A percentile compares a stretch with the other conserved stretches of the same genome.
Evolutionary conservation across 2,888 invertebrate species (phyloP).

Genomic region (Apamea sordens): DNA sequence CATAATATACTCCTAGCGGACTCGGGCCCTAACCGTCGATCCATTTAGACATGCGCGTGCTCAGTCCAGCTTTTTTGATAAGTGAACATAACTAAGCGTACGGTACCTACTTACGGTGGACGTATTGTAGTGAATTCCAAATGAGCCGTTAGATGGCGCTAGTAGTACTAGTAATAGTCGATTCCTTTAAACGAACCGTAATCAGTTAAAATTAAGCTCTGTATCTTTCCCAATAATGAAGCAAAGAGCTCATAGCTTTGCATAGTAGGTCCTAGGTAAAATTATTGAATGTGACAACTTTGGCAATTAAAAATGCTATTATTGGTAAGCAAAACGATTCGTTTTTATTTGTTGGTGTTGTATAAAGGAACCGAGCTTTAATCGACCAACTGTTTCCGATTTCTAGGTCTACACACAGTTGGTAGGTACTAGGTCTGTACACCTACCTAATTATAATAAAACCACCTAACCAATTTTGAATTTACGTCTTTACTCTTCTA

Average conservation of each 20-base stretch:
- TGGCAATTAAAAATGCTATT: no score
- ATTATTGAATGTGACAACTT: no score
- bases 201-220: no score
- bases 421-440: neutral
- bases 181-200: no score
- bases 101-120: neutral
- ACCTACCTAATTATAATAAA: no score
- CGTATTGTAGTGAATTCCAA: neutral
- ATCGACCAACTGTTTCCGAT: neutral
- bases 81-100: neutral
- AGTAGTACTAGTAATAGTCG: constrained; percentile 7
- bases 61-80: neutral
- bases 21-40: neutral
- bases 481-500: neutral
- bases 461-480: neutral
- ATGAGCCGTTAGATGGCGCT: constrained; percentile 50
- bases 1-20: no score
- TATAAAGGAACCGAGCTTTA: no score
- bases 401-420: neutral
- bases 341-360: no score
- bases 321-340: no score
- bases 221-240: no score
- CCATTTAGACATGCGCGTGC: neutral
- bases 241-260: no score
- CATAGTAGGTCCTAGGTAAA: no score